phyloP scores from a whole-genome alignment of 2,113 vertebrate genomes.

The Coregonus clupeaformis region DNA sequence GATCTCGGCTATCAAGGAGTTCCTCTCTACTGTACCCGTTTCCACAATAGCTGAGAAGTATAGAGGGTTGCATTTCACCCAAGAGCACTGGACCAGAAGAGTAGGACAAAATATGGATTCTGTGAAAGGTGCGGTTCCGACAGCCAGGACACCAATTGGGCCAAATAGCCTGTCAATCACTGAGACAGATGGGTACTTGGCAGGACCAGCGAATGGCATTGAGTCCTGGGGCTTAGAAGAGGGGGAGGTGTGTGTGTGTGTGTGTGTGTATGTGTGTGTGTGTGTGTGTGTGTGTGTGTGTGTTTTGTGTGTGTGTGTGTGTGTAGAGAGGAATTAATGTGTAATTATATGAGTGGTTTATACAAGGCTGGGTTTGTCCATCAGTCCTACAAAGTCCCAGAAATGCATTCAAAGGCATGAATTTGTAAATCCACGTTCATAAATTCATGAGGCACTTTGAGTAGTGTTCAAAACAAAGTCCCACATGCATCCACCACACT shows the following conservation, averaged over 20 bases:
- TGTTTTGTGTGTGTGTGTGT: background rate
- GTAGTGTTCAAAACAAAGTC: conserved; percentile 41
- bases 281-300: no score
- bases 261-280: no score
- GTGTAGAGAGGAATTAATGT: conserved; percentile 13
- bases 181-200: conserved; percentile 25
- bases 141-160: conserved; percentile 56
- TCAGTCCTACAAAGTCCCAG: conserved; percentile 15
- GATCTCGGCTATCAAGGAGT: conserved; percentile 72
- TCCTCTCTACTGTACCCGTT: conserved; percentile 52
- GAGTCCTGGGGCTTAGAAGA: conserved; percentile 8
- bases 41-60: conserved; percentile 47
- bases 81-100: conserved; percentile 57
- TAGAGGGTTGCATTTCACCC: conserved; percentile 54
- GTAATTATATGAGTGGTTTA: background rate
- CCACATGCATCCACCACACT: conserved; percentile 39
- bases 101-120: conserved; percentile 63
- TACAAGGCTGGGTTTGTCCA: conserved; percentile 14
- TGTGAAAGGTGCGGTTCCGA: conserved; percentile 48
- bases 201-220: conserved; percentile 28
- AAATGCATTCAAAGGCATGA: conserved; percentile 24
- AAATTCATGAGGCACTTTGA: conserved; percentile 41
- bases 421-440: conserved; percentile 34
- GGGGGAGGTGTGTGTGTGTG: background rate
- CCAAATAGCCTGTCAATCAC: conserved; percentile 57